phyloP scores from a whole-genome alignment of 2,113 vertebrate species.

The Aviceda subcristata region DNA sequence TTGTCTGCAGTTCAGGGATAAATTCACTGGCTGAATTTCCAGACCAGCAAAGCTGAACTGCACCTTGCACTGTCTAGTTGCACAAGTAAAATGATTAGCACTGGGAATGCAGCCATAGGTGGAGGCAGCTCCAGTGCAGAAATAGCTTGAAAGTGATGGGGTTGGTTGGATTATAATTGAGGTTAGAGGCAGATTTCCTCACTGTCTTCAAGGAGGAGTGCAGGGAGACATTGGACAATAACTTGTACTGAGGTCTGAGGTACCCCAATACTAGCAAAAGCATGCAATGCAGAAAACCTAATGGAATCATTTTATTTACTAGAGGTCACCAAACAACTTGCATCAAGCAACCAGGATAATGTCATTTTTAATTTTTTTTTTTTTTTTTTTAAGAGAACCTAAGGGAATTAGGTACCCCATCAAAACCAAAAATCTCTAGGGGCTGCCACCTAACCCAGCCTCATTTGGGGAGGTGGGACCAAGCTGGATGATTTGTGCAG shows the following conservation, averaged over 20 bases:
- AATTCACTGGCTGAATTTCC: background rate
- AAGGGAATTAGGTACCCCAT: background rate
- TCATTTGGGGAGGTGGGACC: background rate
- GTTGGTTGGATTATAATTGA: background rate
- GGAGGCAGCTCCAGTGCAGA: background rate
- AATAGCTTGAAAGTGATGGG: background rate
- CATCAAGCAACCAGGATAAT: background rate
- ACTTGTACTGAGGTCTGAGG: background rate
- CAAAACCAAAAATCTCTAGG: background rate
- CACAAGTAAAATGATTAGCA: background rate
- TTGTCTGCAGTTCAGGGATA: background rate
- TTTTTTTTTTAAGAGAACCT: background rate
- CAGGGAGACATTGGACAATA: background rate
- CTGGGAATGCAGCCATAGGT: background rate
- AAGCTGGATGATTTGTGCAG: background rate
- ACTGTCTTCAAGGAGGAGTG: background rate
- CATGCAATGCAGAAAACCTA: background rate
- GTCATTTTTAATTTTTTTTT: accelerated
- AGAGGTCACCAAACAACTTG: background rate
- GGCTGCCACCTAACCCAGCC: background rate
- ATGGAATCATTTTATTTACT: background rate
- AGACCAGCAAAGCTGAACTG: background rate
- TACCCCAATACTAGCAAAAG: background rate
- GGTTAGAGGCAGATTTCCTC: background rate
- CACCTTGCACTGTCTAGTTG: background rate